These are phyloP conservation scores for Copsychus sechellarum DNA, from an alignment of 2,113 vertebrate genomes.

Conservation along the genomic window DNA sequence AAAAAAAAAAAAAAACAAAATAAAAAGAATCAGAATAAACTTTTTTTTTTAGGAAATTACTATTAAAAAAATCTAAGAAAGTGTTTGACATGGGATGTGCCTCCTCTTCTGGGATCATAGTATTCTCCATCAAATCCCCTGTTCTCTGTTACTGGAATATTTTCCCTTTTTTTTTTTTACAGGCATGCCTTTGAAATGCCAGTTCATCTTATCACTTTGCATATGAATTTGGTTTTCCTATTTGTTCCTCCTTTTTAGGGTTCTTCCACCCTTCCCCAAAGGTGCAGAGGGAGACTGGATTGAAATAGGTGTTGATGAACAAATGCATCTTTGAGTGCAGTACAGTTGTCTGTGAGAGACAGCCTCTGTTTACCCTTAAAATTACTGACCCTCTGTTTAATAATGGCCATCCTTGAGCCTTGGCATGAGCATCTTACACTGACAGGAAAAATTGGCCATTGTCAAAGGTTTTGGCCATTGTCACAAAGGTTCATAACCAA, in stretches of 20 bases:
- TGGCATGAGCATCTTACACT: neutral
- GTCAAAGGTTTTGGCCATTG: neutral
- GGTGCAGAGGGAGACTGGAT: neutral
- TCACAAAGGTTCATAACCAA: neutral
- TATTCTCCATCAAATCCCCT: neutral
- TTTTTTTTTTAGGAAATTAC: neutral
- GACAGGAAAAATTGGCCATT: neutral
- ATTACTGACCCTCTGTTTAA: neutral
- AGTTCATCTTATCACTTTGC: neutral
- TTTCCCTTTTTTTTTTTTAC: neutral
- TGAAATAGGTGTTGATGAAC: neutral
- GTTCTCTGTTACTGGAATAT: neutral
- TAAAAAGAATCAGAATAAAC: neutral
- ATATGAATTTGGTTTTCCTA: neutral
- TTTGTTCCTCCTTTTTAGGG: neutral
- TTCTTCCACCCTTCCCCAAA: neutral
- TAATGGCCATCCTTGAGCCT: neutral
- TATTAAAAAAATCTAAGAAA: neutral
- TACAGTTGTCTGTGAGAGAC: neutral
- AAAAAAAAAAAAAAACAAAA: neutral
- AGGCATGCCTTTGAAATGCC: neutral
- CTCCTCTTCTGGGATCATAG: neutral
- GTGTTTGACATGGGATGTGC: neutral
- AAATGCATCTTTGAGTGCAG: neutral
- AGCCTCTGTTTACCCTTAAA: neutral